Evolutionary conservation across 1,140 invertebrate species (phyloP), one percentile per base, ranked within the genome.

Genomic region (Diachasma alloeum): DNA sequence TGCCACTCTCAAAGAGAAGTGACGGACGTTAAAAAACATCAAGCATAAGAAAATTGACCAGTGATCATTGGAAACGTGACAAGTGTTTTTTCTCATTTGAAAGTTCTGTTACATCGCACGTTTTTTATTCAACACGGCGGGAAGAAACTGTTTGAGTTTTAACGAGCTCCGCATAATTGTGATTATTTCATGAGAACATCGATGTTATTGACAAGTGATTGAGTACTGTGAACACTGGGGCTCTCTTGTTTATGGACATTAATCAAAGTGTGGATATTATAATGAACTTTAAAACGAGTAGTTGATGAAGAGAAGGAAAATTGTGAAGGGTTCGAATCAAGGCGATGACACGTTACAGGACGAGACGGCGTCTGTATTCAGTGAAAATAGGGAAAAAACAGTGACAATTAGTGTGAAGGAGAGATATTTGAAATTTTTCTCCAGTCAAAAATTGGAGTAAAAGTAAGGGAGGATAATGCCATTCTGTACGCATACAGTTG

Each of bases 291-390:
- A 71, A 37, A 53, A 53, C 17, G 48, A 53, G 15, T 15, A 46
- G 10, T 72, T 56, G 24, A 63, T 31, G 22, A 42, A 76, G 46
- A 75, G 66, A 63, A 26, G 46, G 10, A 59, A 69, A 53, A 69
- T 46, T 31, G 22, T 59, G 76, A 46, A 53, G 4, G 22, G 39
- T 66, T 46, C 69, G 48, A 31, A 74, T 78, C 46, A 53, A 77
- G 78, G 79, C 80, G 66, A 85, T 83, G 83, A 75, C 78, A 81
- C 81, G 82, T 53, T 78, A 78, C 75, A 80, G 82, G 66, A 75
- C 76, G 26, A 81, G 77, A 56, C 70, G 78, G 56, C 75, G 81
- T 78, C 80, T 42, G 24, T 42, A 44, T 46, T 68, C 31, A 39
- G 31, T 37, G 36, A 39, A 39, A 39, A 68, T 68, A 1, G 10